Evolutionary conservation across 1,140 invertebrate genomes (phyloP), one percentile per base, ranked within the genome.

Genomic region (Tetramorium parvispinum): DNA sequence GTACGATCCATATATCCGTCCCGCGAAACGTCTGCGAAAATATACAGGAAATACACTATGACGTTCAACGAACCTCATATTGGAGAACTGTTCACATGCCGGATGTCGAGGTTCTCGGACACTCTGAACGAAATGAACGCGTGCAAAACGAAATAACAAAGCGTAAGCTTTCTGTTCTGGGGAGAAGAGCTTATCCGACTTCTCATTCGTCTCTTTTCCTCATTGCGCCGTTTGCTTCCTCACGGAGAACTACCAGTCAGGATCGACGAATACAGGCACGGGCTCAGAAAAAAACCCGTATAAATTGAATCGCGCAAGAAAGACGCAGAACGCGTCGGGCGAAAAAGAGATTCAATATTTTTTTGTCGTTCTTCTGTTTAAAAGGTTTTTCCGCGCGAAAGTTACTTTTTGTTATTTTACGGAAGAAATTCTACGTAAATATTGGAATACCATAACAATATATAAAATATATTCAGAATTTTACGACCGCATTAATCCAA

Each of bases 141-240:
- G 91, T 87, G 88, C 87, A 93, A 93, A 93, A 92, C 88, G 90
- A 94, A 93, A 91, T 91, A 93, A 92, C 86, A 90, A 89, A 92
- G 32, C 32, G 32, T 3, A 32, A 32, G 88, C 89, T 88, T 78
- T 85, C 63, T 88, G 87, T 86, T 90, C 85, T 75, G 88, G 77
- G 79, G 90, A 53, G 85, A 89, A 90, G 88, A 92, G 93, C 92
- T 92, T 92, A 93, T 91, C 91, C 89, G 88, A 73, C 59, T 83
- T 85, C 61, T 65, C 63, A n/a, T 37, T 46, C 43, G 37, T 86
- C 76, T 79, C n/a, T 46, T 46, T 59, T 86, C 43, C 21, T 63
- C 83, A 63, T 66, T 79, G 51, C 57, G 13, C 43, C 32, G 43
- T 76, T 77, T 78, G 43, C 70, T 51, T 85, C 32, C 11, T 61